Evolutionary conservation across 92 coral and sea anemone species (phyloP), one percentile per base, ranked within the genome.

Genomic region (Scolanthus callimorphus): DNA sequence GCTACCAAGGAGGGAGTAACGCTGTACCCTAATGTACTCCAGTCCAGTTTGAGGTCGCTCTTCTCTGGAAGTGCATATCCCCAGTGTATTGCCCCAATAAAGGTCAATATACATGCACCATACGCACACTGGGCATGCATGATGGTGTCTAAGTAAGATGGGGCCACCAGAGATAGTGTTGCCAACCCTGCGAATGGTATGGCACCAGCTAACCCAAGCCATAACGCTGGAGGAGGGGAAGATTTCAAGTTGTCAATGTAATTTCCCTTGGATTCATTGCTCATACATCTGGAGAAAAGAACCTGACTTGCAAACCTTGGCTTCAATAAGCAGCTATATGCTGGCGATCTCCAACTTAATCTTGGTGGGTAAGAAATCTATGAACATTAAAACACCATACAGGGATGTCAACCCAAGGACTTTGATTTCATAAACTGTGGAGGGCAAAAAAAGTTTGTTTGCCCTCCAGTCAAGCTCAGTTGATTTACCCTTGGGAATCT

Each of bases 31-130:
- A 85, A 84, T 10, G 94, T 85, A 44, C 73, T 52, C 94, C 88
- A 85, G 59, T 70, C 55, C 17, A 75, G 84, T 29, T 60, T 62
- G 0, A 80, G 77, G 20, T 60, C 74, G 20, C 80, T 76, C 17
- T 58, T 53, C 25, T 76, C 56, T 9, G 80, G 59, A 31, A 85
- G 31, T 20, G 88, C 80, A 74, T 63, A 74, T 1, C 94, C 94
- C 94, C 94, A 85, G 64, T 85, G 94, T 39, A 85, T 29, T 10
- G 94, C 94, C 1, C 94, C 94, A 25, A 85, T 70, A 25, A 85
- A 85, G 0, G 94, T 74, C 11, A 85, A 69, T 28, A 85, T 85
- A 30, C 84, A 64, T 0, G 94, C 94, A 4, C 88, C 88, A 55
- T 85, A 85, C 2, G 88, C 81, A 59, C 85, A 83, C 49, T 85